Conservation (phyloP, 1,140 invertebrate species). For the Cheumatopsyche charites region DNA sequence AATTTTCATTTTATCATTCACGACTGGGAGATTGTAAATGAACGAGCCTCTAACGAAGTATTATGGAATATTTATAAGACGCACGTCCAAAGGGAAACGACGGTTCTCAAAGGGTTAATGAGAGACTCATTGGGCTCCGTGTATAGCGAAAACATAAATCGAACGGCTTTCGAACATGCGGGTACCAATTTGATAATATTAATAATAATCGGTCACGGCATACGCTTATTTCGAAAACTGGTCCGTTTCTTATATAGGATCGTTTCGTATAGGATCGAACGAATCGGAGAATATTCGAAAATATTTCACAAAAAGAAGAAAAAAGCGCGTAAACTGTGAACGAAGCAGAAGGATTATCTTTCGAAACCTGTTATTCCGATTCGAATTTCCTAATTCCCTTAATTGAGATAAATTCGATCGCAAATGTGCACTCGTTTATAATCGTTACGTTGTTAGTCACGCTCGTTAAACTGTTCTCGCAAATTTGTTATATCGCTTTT, state of each 20-base stretch:
- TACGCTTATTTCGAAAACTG: too few relatives aligned
- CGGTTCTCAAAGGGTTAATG: slow-evolving; percentile 9
- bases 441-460: slow-evolving; percentile 25
- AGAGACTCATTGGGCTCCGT: neutral
- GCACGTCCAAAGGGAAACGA: neutral
- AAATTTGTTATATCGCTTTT: slow-evolving; percentile 24
- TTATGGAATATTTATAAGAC: neutral
- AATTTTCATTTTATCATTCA: too few relatives aligned
- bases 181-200: slow-evolving; percentile 25
- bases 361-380: slow-evolving; percentile 19
- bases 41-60: too few relatives aligned
- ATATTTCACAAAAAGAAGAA: neutral
- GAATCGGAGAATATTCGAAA: too few relatives aligned
- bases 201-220: slow-evolving; percentile 10
- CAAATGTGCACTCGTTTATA: slow-evolving; percentile 27
- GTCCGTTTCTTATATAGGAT: too few relatives aligned
- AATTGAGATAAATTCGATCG: slow-evolving; percentile 28
- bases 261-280: too few relatives aligned
- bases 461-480: slow-evolving; percentile 25
- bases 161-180: slow-evolving; percentile 8
- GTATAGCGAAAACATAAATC: slow-evolving; percentile 22
- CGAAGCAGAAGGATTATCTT: neutral
- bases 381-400: slow-evolving; percentile 22
- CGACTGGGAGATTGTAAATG: too few relatives aligned
- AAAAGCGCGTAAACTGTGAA: too few relatives aligned